Evolutionary conservation across 2,888 invertebrate species (phyloP), one percentile per base, ranked within the genome.

Genomic region (Rhyacophila evoluta): DNA sequence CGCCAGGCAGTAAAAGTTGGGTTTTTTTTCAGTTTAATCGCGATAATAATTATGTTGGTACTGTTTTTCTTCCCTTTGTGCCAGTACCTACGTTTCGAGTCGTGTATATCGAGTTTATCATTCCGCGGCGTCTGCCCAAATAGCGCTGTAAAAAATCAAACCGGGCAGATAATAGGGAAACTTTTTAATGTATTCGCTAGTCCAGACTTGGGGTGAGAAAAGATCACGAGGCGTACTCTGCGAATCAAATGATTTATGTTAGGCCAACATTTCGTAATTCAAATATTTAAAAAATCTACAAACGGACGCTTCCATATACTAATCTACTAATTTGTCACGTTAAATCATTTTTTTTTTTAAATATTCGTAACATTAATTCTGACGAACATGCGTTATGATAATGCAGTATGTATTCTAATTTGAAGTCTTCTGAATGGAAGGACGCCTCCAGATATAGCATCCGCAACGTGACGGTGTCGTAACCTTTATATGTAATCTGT

Each of bases 141-240:
- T 19, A 6, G 25, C 55, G 55, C 25, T 25, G 55, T 55, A 67
- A 73, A 77, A 73, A 73, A 73, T 55, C 67, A 68, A 77, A 77
- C 67, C 37, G 73, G 38, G 33, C 77, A 37, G 25, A 73, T 77
- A 77, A 73, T 68, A 55, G 73, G 73, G 37, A 69, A 77, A 77
- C 67, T 77, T 77, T 77, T 73, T 77, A 77, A 77, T 77, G 37
- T 77, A 77, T 77, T 77, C 73, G 55, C 55, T 1, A 69, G n/a
- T 28, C 29, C 28, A 33, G 69, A 33, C 69, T n/a, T 11, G 15
- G 69, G 69, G 69, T 29, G 69, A 29, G 69, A 2, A 33, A 69
- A 33, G 15, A 10, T 29, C n/a, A 29, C 12, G 69, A 33, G 69
- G 69, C n/a, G 10, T 19, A 55, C 8, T 55, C 8, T 55, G 55